These are phyloP conservation scores for Fundulus diaphanus DNA, from an alignment of 2,797 vertebrate genomes.

Conservation along the genomic window DNA sequence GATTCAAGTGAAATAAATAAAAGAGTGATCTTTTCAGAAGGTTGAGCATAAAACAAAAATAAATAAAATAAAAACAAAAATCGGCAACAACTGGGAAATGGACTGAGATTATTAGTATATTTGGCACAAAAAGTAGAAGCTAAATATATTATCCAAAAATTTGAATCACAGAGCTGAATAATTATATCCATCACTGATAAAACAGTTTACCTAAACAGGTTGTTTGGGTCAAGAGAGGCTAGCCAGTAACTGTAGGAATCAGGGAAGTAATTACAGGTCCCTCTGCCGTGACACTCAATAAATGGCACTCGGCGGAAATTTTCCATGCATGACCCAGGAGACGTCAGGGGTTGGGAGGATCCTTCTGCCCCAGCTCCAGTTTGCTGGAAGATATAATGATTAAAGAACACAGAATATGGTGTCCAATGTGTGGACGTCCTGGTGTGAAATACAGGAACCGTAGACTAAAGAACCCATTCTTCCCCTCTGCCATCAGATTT, in stretches of 20 bases:
- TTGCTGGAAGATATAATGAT: slow-evolving; percentile 74
- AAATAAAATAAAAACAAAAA: no score
- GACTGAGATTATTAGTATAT: neutral
- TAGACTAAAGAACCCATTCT: no score
- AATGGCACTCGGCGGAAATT: slow-evolving; percentile 87
- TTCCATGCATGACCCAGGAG: slow-evolving; percentile 90
- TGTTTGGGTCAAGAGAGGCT: slow-evolving; percentile 78
- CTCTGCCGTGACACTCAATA: slow-evolving; percentile 89
- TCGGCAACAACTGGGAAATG: neutral
- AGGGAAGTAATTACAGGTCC: slow-evolving; percentile 90
- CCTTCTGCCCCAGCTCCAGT: slow-evolving; percentile 88
- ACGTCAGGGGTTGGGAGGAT: slow-evolving; percentile 87
- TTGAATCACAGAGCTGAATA: neutral
- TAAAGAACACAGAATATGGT: neutral
- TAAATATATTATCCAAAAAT: neutral
- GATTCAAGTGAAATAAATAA: neutral
- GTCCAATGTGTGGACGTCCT: no score
- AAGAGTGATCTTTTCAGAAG: neutral
- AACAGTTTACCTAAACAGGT: slow-evolving; percentile 87
- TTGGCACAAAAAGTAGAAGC: neutral
- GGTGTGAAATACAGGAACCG: no score
- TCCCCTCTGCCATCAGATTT: no score
- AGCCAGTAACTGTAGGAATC: slow-evolving; percentile 94
- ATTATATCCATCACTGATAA: neutral
- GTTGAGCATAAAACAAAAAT: neutral